Evolutionary conservation across 2,113 vertebrate species (phyloP), one percentile per base, ranked within the genome.

Genomic region (Nannobrachium achirus): DNA sequence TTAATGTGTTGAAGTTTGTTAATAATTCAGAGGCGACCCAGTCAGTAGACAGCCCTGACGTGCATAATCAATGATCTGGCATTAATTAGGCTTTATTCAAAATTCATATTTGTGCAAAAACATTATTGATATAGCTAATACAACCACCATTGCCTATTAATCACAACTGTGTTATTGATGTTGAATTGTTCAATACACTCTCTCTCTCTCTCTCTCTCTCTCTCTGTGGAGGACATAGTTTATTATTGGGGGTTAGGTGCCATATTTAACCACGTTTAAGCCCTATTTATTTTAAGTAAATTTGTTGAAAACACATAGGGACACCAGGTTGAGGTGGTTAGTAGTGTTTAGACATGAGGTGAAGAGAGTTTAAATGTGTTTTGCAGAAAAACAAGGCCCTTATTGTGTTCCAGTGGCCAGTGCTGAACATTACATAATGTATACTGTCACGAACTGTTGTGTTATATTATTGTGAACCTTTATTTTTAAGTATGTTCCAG

Each of bases 11-110:
- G 44, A 71, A 56, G 41, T 11, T 18, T 49, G 58, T 76, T 66
- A 83, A 85, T 86, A 84, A 75, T 83, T 86, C 70, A 83, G 53
- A 73, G 52, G 6, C 25, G n/a, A 16, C 53, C 49, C 53, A 64
- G 78, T 78, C 74, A 65, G 76, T 71, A 69, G 57, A 73, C 63
- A 33, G 66, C 80, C 67, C 68, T 70, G 38, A 65, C 20, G 76
- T 63, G 73, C 61, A 41, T 68, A 58, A 81, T 88, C 75, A 77
- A 78, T 81, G 56, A 57, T 50, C 78, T 73, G 76, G 57, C 78
- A 79, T 84, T 81, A 80, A 83, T 84, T 71, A 82, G 56, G 66
- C 65, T 81, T 78, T 46, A 71, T 88, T 88, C 66, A 63, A 83
- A 80, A 88, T 84, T 73, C 65, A 76, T 78, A 68, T 49, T 65